Conservation (phyloP, 2,888 invertebrate genomes). For the Lasioglossum figueresi region DNA sequence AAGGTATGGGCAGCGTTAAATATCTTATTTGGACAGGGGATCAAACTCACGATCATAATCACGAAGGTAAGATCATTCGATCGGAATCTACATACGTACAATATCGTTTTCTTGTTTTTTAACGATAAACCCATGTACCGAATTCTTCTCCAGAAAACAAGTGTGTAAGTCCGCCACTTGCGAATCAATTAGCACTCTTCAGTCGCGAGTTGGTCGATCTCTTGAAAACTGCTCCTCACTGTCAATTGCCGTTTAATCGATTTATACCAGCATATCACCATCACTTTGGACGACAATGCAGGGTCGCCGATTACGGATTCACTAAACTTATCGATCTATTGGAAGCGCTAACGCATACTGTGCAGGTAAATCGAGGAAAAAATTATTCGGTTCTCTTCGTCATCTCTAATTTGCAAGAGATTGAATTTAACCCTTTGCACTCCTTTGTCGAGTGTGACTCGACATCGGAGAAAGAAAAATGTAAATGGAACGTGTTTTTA, state of each 20-base stretch:
- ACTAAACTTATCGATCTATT: slow-evolving; percentile 96
- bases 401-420: background rate
- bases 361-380: slow-evolving; percentile 87
- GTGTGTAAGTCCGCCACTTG: slow-evolving; percentile 88
- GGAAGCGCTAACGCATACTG: slow-evolving; percentile 93
- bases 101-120: background rate
- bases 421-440: background rate
- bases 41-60: slow-evolving; percentile 76
- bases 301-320: slow-evolving; percentile 98
- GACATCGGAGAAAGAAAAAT: too few relatives aligned
- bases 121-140: background rate
- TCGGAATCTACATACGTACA: background rate
- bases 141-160: slow-evolving; percentile 79
- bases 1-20: slow-evolving; percentile 85
- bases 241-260: slow-evolving; percentile 92
- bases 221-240: slow-evolving; percentile 91
- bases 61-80: slow-evolving; percentile 76
- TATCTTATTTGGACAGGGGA: slow-evolving; percentile 84
- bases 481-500: too few relatives aligned
- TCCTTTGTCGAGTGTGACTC: too few relatives aligned
- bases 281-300: slow-evolving; percentile 97
- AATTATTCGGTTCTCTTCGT: background rate
- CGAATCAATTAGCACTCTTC: slow-evolving; percentile 91
- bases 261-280: slow-evolving; percentile 98
- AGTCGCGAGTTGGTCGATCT: slow-evolving; percentile 95